phyloP scores from a whole-genome alignment of 2,113 vertebrate genomes.

The Neolamprologus variostigma region DNA sequence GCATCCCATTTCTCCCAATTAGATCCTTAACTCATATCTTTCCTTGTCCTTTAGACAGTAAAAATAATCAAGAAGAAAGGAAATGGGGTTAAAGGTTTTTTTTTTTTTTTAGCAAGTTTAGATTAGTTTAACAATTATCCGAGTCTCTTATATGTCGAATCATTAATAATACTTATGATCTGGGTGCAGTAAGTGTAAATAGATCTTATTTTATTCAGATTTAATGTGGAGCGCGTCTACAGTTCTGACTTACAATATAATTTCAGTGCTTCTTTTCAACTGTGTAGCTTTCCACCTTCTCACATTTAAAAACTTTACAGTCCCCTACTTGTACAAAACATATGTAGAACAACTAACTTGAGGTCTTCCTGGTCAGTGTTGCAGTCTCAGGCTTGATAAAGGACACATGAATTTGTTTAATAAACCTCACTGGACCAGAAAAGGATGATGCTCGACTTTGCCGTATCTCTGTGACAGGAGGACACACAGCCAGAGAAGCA shows the following conservation, averaged over 20 bases:
- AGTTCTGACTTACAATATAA: background rate
- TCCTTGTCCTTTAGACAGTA: background rate
- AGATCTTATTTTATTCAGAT: background rate
- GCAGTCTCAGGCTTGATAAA: background rate
- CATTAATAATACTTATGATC: background rate
- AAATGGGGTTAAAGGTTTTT: background rate
- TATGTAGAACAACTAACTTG: background rate
- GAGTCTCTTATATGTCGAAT: background rate
- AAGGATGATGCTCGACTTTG: background rate
- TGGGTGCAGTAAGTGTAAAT: background rate
- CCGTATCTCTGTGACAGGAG: accelerated
- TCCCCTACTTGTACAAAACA: background rate
- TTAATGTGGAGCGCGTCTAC: background rate
- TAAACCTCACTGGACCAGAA: background rate
- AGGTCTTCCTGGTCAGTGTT: background rate
- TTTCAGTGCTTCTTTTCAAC: background rate
- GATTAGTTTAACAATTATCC: background rate
- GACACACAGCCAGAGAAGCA: background rate
- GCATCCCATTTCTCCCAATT: background rate
- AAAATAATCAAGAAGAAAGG: background rate
- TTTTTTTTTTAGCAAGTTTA: background rate
- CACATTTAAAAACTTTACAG: background rate
- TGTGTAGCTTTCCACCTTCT: background rate
- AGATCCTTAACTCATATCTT: background rate
- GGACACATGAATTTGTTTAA: background rate